Conservation (phyloP, 2,797 vertebrate species). For the Sorex maritimensis region DNA sequence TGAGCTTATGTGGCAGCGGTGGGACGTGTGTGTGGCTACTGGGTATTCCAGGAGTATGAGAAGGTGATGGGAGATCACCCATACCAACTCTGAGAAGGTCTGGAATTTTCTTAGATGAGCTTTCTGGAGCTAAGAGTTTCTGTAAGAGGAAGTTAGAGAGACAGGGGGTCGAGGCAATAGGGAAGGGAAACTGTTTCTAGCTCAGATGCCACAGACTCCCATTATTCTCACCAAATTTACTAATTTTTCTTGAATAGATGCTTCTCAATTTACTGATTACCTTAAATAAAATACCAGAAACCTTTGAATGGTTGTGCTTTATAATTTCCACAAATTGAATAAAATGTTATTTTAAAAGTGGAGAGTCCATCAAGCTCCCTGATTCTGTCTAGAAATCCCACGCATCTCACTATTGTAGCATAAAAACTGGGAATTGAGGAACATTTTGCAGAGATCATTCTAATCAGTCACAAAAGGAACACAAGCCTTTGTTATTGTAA, state of each 20-base stretch:
- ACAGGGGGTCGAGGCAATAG: too few relatives aligned
- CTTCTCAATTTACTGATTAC: not conserved
- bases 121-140: not conserved
- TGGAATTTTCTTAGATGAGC: not conserved
- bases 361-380: not conserved
- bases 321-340: conserved; percentile 12
- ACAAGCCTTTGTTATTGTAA: too few relatives aligned
- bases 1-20: too few relatives aligned
- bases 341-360: not conserved
- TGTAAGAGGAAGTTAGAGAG: not conserved
- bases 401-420: not conserved
- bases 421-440: too few relatives aligned
- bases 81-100: not conserved
- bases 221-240: not conserved
- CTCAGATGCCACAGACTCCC: not conserved
- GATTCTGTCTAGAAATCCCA: not conserved
- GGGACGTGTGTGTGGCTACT: too few relatives aligned
- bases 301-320: conserved; percentile 14
- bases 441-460: too few relatives aligned
- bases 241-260: conserved; percentile 46
- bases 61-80: too few relatives aligned
- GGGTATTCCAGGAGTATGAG: too few relatives aligned
- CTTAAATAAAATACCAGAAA: not conserved
- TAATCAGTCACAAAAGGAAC: too few relatives aligned
- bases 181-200: not conserved